Conservation (phyloP, 2,113 vertebrate genomes). For the Mirounga angustirostris region DNA sequence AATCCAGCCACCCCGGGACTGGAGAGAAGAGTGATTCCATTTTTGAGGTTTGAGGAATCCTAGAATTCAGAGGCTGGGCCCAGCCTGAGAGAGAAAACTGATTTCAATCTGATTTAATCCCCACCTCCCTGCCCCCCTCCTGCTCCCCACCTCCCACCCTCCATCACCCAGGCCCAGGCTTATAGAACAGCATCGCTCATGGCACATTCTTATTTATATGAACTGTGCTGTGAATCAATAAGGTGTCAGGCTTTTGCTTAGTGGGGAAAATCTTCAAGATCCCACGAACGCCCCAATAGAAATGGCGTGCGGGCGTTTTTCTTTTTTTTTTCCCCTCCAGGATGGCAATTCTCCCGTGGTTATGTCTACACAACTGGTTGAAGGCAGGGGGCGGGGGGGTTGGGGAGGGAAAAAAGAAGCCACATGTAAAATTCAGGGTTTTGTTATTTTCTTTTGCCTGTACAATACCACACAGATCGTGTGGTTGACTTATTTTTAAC, state of each 20-base stretch:
- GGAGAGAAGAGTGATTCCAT: constrained; percentile 49
- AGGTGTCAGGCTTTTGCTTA: background rate
- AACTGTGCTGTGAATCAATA: background rate
- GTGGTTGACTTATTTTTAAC: constrained; percentile 70
- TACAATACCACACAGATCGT: constrained; percentile 1
- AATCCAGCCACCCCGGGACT: constrained; percentile 56
- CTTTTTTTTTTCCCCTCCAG: background rate
- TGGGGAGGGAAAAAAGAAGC: background rate
- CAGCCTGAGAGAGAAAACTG: constrained; percentile 37
- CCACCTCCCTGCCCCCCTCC: background rate
- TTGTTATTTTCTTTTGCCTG: constrained; percentile 44
- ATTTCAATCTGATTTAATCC: background rate
- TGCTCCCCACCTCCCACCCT: background rate
- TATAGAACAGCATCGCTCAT: background rate
- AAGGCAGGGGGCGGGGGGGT: too few relatives aligned
- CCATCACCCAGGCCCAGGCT: background rate
- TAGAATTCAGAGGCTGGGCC: constrained; percentile 60
- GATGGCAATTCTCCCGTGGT: background rate
- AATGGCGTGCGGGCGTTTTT: background rate
- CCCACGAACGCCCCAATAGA: background rate
- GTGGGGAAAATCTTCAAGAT: background rate
- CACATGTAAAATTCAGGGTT: background rate
- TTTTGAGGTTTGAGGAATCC: constrained; percentile 76
- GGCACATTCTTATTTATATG: background rate
- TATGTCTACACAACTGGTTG: background rate